Base-by-base conservation (phyloP, 53 echinoderm and acorn worm species). In the Astropecten irregularis region DNA sequence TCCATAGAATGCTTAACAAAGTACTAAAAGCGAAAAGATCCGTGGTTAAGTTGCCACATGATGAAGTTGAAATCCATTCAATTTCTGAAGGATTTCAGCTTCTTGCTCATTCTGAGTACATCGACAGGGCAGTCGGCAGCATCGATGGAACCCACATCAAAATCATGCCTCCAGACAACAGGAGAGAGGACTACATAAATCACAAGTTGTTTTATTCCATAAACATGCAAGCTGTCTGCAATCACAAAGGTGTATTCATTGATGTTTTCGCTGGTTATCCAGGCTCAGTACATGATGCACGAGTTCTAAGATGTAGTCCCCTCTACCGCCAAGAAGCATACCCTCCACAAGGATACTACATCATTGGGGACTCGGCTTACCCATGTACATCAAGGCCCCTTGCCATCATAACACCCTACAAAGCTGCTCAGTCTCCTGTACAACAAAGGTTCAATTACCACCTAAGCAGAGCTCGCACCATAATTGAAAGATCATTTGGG, bases 121-220 rank as follows among this genome's bases (percentile, higher is more conserved):
- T 68, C 19, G 20, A 53, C 69, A 67, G n/a, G 67, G 53, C 49
- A 87, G 91, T 67, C 16, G 91, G 91, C 4, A 83, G 83, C 49
- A 83, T 87, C 20, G 91, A 91, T 69, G 83, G 87, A 2, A 87
- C 91, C 0, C 84, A 91, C 64, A 68, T 87, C 35, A 83, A 83
- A 18, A 77, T 91, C 10, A 46, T 87, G 23, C 77, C 87, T 5
- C 91, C 87, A 14, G 22, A 49, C 3, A 64, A 69, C 9, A 26
- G 58, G 51, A 55, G 83, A 9, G 70, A 83, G 2, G 91, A 91
- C 40, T 91, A 83, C 30, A 38, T 76, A 35, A 86, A 86, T 29
- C 70, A 49, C 49, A 70, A 70, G 49, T 16, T 70, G 28, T 70
- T 70, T 29, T 49, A 49, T 29, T 70, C 70, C 4, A 68, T 84